Base-by-base conservation (phyloP, 2,113 vertebrate genomes). In the Nicator chloris region DNA sequence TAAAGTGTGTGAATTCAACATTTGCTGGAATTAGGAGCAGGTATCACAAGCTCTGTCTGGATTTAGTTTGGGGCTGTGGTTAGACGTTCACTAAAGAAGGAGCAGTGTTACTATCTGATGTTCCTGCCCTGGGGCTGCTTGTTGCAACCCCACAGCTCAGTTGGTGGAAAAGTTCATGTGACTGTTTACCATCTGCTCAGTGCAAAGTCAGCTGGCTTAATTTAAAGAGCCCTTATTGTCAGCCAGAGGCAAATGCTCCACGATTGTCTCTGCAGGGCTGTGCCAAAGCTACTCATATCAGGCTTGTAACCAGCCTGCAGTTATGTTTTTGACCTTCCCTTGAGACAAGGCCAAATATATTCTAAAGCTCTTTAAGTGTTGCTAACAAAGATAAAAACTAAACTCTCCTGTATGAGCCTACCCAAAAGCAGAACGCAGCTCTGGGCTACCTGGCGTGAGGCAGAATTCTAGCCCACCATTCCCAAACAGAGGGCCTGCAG, bases 141-240 rank as follows among this genome's bases (percentile, higher is more conserved):
- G 72, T 63, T 88, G 86, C 80, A 95, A 90, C 47, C 70, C 68
- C 51, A 68, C 72, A 81, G 80, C 86, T 90, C 94, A 60, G 80
- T 51, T 75, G 92, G 92, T 92, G 84, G 96, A 86, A 84, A 91
- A 91, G 93, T 85, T 95, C 95, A 87, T 64, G 73, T 82, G 92
- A 95, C 87, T 95, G 59, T 80, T 91, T 31, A 63, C 88, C 95
- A 93, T 93, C 91, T 95, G 91, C 92, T 63, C 91, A 54, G 68
- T 10, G 68, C 71, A 88, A 91, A 95, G 50, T 95, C 88, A 81
- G 54, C 51, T 63, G 76, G 47, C 72, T 95, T 60, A 54, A 69
- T 83, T 78, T 75, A 59, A 92, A 88, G 68, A 86, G 60, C 42
- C 68, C 56, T 73, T 63, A 49, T 14, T 53, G 59, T 45, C 76